These are phyloP conservation scores for Globodera ellingtonae DNA, from an alignment of 1,140 invertebrate species.

Conservation along the genomic window DNA sequence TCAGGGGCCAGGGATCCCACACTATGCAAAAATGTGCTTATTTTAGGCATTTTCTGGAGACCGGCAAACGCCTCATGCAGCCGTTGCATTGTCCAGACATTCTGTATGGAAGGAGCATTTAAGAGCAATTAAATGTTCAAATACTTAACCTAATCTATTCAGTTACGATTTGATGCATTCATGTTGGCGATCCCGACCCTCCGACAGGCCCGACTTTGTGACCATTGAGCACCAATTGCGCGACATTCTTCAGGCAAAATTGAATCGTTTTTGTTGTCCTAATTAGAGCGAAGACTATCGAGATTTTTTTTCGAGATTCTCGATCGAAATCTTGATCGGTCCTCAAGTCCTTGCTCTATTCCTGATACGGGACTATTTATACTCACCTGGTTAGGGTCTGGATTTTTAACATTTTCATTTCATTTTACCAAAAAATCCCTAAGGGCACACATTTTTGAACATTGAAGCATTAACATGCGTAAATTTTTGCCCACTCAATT, in stretches of 20 bases:
- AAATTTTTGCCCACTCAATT: no score
- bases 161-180: constrained; percentile 37
- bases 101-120: constrained; percentile 40
- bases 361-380: no score
- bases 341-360: no score
- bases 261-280: no score
- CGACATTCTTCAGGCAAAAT: constrained; percentile 28
- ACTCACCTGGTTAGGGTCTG: no score
- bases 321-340: no score
- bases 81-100: constrained; percentile 49
- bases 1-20: background rate
- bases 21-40: background rate
- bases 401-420: background rate
- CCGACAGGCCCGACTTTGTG: constrained; percentile 36
- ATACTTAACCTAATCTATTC: constrained; percentile 8
- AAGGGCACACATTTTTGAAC: background rate
- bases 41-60: constrained; percentile 33
- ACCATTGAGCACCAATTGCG: constrained; percentile 28
- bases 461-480: no score
- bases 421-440: background rate
- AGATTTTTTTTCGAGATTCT: no score
- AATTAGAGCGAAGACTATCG: no score
- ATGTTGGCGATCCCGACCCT: constrained; percentile 36
- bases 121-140: background rate
- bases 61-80: constrained; percentile 46